A percentile compares a stretch with the other conserved stretches of the same genome.
Conservation (phyloP, 2,797 vertebrate species). For the Odontamblyopus rebecca region DNA sequence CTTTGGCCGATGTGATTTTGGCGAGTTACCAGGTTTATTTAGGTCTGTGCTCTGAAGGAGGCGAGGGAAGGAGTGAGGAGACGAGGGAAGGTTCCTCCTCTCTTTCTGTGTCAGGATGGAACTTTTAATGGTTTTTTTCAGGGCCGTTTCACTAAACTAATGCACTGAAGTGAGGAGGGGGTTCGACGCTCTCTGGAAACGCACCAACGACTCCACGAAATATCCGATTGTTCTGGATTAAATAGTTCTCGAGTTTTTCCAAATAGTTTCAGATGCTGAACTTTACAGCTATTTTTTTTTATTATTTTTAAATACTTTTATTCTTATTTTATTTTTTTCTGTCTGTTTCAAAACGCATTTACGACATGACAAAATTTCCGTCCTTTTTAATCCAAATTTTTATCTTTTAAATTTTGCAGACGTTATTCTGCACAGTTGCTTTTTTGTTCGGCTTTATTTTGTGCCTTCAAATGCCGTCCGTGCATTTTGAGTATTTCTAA, state of each 20-base stretch:
- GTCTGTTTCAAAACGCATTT: neutral
- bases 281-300: neutral
- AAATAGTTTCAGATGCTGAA: neutral
- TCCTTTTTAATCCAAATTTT: no score
- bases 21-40: slow-evolving; percentile 53
- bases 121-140: neutral
- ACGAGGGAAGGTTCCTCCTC: neutral
- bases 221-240: neutral
- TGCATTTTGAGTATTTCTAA: no score
- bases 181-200: neutral
- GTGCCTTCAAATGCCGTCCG: no score
- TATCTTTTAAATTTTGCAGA: no score
- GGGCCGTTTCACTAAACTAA: neutral
- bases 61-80: slow-evolving; percentile 26
- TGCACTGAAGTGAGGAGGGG: neutral
- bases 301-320: neutral
- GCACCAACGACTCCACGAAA: neutral
- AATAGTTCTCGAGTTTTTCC: neutral
- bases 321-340: neutral
- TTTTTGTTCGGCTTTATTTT: neutral
- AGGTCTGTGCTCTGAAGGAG: slow-evolving; percentile 46
- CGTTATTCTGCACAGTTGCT: no score
- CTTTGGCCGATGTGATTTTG: neutral
- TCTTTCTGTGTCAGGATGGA: neutral
- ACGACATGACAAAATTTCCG: neutral